A percentile compares a stretch with the other conserved stretches of the same genome.
Conservation (phyloP, 2,888 invertebrate genomes). For the Acholoe squamosa region DNA sequence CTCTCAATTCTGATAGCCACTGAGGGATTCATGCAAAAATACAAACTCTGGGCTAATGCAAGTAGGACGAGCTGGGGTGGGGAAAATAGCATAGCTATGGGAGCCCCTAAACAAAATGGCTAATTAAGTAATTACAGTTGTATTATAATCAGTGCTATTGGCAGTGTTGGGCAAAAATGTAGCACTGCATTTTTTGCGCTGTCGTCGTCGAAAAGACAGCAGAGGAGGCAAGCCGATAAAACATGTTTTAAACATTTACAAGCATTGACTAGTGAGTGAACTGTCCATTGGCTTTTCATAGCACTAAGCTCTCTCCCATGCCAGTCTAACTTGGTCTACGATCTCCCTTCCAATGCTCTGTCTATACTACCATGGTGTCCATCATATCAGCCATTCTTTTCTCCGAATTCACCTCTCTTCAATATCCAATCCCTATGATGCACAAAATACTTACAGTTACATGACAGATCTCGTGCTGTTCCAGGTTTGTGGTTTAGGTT, state of each 20-base stretch:
- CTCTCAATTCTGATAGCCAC: no score
- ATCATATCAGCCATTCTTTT: no score
- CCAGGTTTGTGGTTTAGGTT: not conserved
- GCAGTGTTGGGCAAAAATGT: not conserved
- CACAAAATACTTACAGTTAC: not conserved
- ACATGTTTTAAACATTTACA: constrained; percentile 45
- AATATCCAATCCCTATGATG: not conserved
- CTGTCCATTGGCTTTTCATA: not conserved
- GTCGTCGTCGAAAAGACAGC: not conserved
- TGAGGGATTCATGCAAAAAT: not conserved
- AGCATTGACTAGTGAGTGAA: constrained; percentile 13
- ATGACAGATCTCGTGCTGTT: not conserved
- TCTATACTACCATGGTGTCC: not conserved
- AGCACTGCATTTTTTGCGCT: not conserved
- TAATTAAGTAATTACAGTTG: constrained; percentile 49
- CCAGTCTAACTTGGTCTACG: not conserved
- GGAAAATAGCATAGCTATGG: constrained; percentile 34
- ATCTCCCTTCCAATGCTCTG: not conserved
- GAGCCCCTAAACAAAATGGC: constrained; percentile 18
- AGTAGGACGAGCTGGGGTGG: not conserved
- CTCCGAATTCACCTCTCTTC: not conserved
- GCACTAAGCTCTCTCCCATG: not conserved
- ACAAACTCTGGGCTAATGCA: not conserved
- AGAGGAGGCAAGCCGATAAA: not conserved
- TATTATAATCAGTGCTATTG: constrained; percentile 46